These are phyloP conservation scores for Rallus crepitans DNA, from an alignment of 2,797 vertebrate species.

Conservation along the genomic window DNA sequence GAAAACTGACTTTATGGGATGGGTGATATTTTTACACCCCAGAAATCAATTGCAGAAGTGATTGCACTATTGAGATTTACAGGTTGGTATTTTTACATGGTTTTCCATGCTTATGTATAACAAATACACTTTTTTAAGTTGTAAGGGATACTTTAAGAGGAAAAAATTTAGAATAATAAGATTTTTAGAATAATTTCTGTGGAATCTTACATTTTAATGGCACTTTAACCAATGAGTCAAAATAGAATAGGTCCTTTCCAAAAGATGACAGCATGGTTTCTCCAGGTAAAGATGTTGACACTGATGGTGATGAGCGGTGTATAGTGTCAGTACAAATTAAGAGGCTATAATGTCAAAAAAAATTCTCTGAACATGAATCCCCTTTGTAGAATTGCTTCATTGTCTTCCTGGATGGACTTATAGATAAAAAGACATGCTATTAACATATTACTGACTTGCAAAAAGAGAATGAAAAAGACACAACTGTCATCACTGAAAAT, in stretches of 20 bases:
- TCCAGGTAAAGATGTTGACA: neutral
- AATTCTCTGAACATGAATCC: neutral
- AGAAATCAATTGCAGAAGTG: neutral
- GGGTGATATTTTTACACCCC: neutral
- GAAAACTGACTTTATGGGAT: neutral
- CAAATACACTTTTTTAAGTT: neutral
- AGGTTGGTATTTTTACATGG: neutral
- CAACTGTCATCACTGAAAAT: neutral
- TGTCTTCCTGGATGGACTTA: neutral
- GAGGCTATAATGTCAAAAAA: neutral
- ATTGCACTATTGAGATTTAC: neutral
- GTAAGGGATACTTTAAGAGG: neutral
- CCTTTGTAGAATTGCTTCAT: neutral
- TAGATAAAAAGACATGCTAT: neutral
- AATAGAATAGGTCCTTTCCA: neutral
- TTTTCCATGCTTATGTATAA: neutral
- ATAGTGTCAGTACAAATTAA: neutral
- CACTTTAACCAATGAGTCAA: neutral
- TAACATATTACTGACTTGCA: neutral
- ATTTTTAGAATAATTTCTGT: neutral
- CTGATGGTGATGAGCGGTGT: neutral
- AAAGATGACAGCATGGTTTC: neutral
- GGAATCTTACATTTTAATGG: neutral
- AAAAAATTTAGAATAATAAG: neutral
- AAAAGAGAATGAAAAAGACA: rapidly evolving